Evolutionary conservation across 2,888 invertebrate genomes (phyloP), one percentile per base, ranked within the genome.

Genomic region (Gymnosoma rotundatum): DNA sequence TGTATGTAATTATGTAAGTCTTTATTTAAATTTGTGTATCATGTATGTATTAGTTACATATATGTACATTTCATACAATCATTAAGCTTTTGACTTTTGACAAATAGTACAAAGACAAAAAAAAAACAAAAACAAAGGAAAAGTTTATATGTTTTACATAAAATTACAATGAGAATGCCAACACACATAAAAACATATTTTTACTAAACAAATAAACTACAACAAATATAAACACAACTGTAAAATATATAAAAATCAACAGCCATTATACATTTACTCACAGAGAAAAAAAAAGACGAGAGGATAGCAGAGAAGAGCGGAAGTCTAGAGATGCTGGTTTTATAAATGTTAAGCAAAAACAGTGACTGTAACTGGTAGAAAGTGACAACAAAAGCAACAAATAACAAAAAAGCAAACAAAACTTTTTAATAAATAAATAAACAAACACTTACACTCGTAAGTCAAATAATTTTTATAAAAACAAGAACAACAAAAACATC

Each of bases 371-470:
- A 69, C 70, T 69, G 66, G 74, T 54, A 48, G 21, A 48, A 69
- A 75, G 32, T 66, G 70, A 70, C 70, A 79, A 60, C 64, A 74
- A 42, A 50, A 83, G 50, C 69, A 72, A 21, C 20, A 78, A 36
- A 48, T 63, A 36, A 63, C 56, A 54, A 45, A 73, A 74, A 36
- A 56, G 60, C 60, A 78, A 75, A 79, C 52, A 83, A 75, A 75
- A 75, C 64, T 60, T 79, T 72, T 79, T 72, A 66, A 79, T 61
- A 75, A 74, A 73, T 54, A 83, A 83, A 75, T 76, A 83, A 70
- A 60, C 74, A 60, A 69, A 69, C 61, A 74, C 81, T 75, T 64
- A 70, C 45, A 70, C 69, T 66, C 20, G 25, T 48, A 73, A 73
- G 52, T 60, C 64, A 79, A 79, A 73, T 66, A 52, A 50, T 64